A percentile compares a stretch with the other conserved stretches of the same genome.
phyloP scores from a whole-genome alignment of 2,113 vertebrate species.

The Gallinago undulata region DNA sequence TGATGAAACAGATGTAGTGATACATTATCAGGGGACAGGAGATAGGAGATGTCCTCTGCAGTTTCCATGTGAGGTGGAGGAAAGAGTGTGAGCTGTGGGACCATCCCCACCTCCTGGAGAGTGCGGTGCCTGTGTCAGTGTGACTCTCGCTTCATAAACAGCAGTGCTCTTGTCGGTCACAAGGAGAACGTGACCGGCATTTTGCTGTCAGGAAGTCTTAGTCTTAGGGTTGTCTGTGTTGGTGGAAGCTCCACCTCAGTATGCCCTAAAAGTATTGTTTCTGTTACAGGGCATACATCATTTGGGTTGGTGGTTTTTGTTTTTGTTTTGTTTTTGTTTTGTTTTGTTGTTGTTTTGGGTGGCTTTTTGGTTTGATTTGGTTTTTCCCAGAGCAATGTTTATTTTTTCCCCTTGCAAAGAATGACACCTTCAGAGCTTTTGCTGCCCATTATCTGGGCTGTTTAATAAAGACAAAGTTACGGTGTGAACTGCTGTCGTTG shows the following conservation, averaged over 20 bases:
- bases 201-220: background rate
- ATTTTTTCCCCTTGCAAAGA: background rate
- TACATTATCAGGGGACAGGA: background rate
- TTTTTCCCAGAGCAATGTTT: background rate
- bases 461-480: background rate
- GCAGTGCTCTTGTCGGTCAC: background rate
- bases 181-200: background rate
- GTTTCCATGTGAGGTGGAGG: background rate
- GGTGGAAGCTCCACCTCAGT: background rate
- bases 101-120: rapidly evolving
- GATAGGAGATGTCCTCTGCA: background rate
- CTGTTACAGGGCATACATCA: rapidly evolving
- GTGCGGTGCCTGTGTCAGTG: rapidly evolving
- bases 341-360: rapidly evolving
- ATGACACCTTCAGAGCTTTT: background rate
- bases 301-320: background rate
- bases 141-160: background rate
- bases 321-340: no score
- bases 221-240: background rate
- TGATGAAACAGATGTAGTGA: rapidly evolving
- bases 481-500: background rate
- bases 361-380: rapidly evolving
- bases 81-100: background rate
- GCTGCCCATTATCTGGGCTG: background rate
- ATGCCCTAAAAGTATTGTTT: background rate